These are phyloP conservation scores for Myotis myotis DNA, from an alignment of 2,797 vertebrate genomes.

Conservation along the genomic window DNA sequence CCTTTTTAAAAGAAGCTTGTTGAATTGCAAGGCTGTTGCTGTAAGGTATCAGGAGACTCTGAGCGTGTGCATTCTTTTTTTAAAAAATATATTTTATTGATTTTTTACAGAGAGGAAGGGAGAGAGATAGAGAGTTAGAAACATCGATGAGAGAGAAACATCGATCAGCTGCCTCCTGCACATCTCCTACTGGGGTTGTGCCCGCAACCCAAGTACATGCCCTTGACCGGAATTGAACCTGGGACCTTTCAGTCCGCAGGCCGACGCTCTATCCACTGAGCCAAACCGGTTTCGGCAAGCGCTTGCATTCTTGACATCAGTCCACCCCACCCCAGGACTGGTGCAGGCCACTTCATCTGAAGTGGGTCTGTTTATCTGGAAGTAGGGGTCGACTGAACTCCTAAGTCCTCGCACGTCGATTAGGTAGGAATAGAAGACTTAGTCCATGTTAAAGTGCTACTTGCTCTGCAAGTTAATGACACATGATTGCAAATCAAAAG, in stretches of 20 bases:
- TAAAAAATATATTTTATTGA: no score
- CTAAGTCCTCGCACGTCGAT: background rate
- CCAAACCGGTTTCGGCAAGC: background rate
- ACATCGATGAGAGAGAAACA: no score
- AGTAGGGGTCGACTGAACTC: background rate
- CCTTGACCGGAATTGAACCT: no score
- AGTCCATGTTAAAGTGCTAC: background rate
- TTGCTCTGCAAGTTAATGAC: background rate
- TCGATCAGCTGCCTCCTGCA: no score
- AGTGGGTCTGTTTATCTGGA: background rate
- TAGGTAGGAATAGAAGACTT: background rate
- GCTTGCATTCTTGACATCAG: background rate
- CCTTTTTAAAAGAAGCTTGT: background rate
- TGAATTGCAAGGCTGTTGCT: background rate
- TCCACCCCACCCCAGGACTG: background rate
- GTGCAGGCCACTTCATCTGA: background rate
- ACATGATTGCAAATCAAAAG: background rate
- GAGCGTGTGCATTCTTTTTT: background rate
- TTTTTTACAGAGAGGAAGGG: no score
- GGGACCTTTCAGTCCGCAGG: no score
- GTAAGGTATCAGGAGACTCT: background rate
- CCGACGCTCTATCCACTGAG: no score
- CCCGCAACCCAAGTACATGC: no score
- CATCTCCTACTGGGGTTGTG: no score
- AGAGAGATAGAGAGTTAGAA: no score